A percentile compares a stretch with the other conserved stretches of the same genome.
phyloP scores from a whole-genome alignment of 1,140 invertebrate genomes.

The Hypothenemus hampei region DNA sequence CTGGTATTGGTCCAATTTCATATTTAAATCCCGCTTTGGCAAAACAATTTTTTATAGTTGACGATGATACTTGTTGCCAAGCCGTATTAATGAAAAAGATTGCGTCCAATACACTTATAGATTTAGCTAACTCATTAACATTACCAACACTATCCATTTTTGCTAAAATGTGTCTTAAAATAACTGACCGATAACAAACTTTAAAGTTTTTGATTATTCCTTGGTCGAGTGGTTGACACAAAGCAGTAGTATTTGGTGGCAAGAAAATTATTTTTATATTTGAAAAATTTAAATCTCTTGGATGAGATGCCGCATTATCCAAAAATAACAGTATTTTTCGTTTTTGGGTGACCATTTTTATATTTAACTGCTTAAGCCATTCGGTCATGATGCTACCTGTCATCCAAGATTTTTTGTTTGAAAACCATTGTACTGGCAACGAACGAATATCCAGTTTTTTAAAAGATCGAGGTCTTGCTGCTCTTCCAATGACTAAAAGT shows the following conservation, averaged over 20 bases:
- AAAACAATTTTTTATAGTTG: too few relatives aligned
- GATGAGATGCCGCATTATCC: slow-evolving; percentile 35
- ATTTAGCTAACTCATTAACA: slow-evolving; percentile 5
- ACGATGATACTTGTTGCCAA: too few relatives aligned
- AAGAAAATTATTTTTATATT: slow-evolving; percentile 46
- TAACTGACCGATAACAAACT: slow-evolving; percentile 32
- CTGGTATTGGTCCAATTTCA: neutral
- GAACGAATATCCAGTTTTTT: too few relatives aligned
- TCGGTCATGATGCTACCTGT: too few relatives aligned
- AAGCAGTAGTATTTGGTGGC: slow-evolving; percentile 47
- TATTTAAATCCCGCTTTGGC: too few relatives aligned
- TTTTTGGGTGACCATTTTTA: slow-evolving; percentile 25
- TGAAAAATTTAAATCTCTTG: slow-evolving; percentile 31
- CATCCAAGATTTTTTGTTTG: too few relatives aligned
- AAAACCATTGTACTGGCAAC: too few relatives aligned
- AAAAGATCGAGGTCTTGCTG: too few relatives aligned
- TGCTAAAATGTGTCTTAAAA: slow-evolving; percentile 31
- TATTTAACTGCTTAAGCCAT: slow-evolving; percentile 37
- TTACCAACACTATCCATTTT: neutral
- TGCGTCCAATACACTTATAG: slow-evolving; percentile 5
- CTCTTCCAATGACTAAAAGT: too few relatives aligned
- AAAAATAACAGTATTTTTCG: slow-evolving; percentile 44
- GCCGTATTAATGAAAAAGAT: slow-evolving; percentile 2
- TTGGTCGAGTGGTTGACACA: slow-evolving; percentile 50
- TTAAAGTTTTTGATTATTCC: slow-evolving; percentile 47